Conservation (phyloP, 2,113 vertebrate species). For the Syrrhaptes paradoxus region DNA sequence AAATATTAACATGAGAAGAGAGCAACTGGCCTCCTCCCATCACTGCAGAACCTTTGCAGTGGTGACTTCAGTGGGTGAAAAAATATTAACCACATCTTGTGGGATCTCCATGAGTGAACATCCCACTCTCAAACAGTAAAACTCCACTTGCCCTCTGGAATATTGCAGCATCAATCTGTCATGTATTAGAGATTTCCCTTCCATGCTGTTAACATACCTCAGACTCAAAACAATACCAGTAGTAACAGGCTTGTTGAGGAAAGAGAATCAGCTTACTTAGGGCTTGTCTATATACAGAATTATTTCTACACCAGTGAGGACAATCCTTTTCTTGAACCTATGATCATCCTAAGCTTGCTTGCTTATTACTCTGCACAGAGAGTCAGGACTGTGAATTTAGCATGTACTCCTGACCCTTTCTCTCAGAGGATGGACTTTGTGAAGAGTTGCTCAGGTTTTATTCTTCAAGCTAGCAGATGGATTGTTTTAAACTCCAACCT, state of each 20-base stretch:
- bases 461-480: not conserved
- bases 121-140: not conserved
- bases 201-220: not conserved
- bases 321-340: not conserved
- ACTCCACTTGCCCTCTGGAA: not conserved
- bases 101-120: not conserved
- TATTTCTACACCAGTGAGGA: not conserved
- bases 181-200: constrained; percentile 31
- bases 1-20: constrained; percentile 35
- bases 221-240: not conserved
- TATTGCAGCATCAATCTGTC: constrained; percentile 9
- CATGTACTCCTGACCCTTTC: not conserved
- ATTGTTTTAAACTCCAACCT: not conserved
- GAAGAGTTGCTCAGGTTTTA: not conserved
- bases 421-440: not conserved
- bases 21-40: not conserved
- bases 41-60: not conserved
- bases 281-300: not conserved
- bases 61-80: not conserved
- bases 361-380: not conserved
- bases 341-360: not conserved
- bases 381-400: not conserved
- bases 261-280: not conserved
- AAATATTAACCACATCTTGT: not conserved
- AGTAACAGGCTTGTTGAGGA: not conserved